Evolutionary conservation across 2,888 invertebrate genomes (phyloP), one percentile per base, ranked within the genome.

Genomic region (Cremastinae sp.): DNA sequence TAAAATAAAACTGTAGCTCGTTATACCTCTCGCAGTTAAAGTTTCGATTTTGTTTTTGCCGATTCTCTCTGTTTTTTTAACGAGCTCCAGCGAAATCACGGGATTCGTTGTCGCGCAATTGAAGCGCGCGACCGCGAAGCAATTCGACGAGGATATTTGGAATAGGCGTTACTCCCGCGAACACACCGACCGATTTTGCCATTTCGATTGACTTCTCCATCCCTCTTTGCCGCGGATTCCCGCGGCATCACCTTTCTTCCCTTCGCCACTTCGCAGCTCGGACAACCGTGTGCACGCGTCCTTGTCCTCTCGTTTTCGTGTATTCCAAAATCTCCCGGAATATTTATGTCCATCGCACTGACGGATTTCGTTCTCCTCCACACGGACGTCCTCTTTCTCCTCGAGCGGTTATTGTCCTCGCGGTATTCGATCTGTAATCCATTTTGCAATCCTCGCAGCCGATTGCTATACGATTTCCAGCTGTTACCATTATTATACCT

Each of bases 81-180:
- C 68, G 39, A 62, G 39, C 62, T 41, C 37, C 39, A 41, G 58
- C 14, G 39, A 72, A 75, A 75, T 75, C 66, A 72, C 51, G 66
- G 72, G 68, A 68, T 75, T 72, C 66, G 62, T 75, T 75, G 61
- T 62, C 71, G 75, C 43, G 37, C 75, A 58, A 75, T 75, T 75
- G 75, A 75, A 68, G 28, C 72, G 68, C 71, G 71, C 72, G 58
- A 75, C 75, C 75, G 55, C 75, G 68, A 75, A 75, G 75, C 75
- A 75, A 75, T 75, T 72, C 72, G 53, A 62, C 55, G 56, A 61
- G 28, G 75, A 75, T 72, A 75, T 72, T 75, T 68, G 66, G 72
- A 68, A 61, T 68, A 66, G 75, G 71, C 75, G 75, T 68, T 28
- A 68, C 75, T 37, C 43, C 43, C 28, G 2, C 28, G 49, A 12